These are phyloP conservation scores for Falco punctatus DNA, from an alignment of 2,113 vertebrate species.

Conservation along the genomic window DNA sequence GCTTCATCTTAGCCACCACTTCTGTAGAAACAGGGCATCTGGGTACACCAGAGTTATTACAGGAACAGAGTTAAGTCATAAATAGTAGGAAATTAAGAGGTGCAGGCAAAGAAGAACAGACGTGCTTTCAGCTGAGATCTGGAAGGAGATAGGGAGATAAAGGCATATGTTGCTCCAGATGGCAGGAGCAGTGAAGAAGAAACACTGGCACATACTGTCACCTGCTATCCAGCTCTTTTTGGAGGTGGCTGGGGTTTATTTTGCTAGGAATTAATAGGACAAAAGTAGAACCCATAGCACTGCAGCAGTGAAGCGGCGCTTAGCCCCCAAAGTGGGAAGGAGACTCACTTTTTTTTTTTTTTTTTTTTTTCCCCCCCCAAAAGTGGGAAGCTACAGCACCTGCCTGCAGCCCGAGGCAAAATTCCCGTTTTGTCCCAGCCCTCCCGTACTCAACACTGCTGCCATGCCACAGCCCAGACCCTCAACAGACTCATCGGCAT, in stretches of 20 bases:
- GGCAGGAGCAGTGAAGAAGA: not conserved
- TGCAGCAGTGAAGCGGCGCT: accelerated
- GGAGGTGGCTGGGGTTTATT: not conserved
- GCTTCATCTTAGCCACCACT: not conserved
- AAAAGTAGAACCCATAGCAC: not conserved
- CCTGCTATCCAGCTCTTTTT: not conserved
- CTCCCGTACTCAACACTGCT: not conserved
- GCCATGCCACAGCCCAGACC: accelerated
- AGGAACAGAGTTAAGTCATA: not conserved
- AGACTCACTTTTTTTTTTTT: too few relatives aligned
- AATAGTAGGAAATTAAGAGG: not conserved
- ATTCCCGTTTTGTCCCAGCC: not conserved
- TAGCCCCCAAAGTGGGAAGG: not conserved
- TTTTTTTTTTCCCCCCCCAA: too few relatives aligned
- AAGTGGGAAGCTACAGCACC: not conserved
- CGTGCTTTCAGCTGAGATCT: not conserved
- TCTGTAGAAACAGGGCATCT: not conserved
- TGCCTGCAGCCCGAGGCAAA: not conserved
- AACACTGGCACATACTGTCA: not conserved
- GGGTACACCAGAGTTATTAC: not conserved
- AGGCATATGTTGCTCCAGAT: not conserved
- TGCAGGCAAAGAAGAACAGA: not conserved
- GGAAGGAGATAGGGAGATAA: not conserved
- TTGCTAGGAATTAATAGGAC: not conserved
- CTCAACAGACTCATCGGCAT: not conserved